These are phyloP conservation scores for Drosophila nigricruria DNA, from an alignment of 2,888 invertebrate species.

Conservation along the genomic window DNA sequence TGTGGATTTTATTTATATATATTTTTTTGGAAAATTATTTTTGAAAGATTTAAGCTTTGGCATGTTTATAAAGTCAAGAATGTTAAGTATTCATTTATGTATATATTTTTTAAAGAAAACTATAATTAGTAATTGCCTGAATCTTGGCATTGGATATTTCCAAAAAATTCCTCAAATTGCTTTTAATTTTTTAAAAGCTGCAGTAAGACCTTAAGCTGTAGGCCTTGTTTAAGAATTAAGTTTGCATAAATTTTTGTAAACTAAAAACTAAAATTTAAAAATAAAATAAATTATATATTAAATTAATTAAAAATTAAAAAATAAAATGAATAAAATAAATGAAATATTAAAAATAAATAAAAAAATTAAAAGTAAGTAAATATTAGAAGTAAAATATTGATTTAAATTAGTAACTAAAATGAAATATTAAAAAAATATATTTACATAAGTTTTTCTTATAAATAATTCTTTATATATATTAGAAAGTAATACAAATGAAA, in stretches of 20 bases:
- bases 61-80: neutral
- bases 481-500: slow-evolving; percentile 17
- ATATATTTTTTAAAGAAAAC: neutral
- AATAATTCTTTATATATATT: neutral
- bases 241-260: neutral
- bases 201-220: neutral
- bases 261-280: neutral
- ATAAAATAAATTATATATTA: neutral
- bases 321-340: neutral
- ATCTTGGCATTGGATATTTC: neutral
- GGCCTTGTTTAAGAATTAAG: neutral
- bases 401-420: too few relatives aligned
- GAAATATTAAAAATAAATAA: neutral
- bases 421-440: neutral
- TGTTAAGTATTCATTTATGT: neutral
- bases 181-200: neutral
- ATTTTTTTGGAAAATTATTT: neutral
- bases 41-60: neutral
- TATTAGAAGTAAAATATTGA: too few relatives aligned
- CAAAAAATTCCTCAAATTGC: neutral
- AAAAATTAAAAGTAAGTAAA: too few relatives aligned
- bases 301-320: too few relatives aligned
- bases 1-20: too few relatives aligned
- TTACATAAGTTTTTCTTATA: neutral
- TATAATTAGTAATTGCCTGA: neutral